Evolutionary conservation across 1,140 invertebrate species (phyloP), one percentile per base, ranked within the genome.

Genomic region (Drosophila mayri): DNA sequence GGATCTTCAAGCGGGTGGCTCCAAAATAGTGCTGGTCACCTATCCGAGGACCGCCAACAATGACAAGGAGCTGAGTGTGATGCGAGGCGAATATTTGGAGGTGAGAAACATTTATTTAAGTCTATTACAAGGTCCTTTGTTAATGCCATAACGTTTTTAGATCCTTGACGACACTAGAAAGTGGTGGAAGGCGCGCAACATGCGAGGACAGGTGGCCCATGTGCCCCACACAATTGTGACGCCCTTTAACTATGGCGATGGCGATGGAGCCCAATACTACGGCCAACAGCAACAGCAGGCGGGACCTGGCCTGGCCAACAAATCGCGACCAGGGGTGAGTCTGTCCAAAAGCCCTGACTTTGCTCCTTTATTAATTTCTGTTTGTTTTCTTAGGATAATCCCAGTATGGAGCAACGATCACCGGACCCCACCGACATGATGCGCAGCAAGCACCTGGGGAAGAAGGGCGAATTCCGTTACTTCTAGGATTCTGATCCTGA

Each of bases 151-250:
- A 16, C 4, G 7, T 2, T 11, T 3, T 11, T 87, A 98, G 97
- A 95, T 99, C 43, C 93, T 99, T 52, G 98, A 99, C 92, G 98
- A 99, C 93, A 96, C 96, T 41, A 95, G 98, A 76, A 99, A 99
- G 93, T 99, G 99, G 99, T 99, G 99, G 99, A 98, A 99, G 93
- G 97, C 98, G 68, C 95, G 97, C 64, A 99, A 99, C 93, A 95
- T 95, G 32, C 95, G 96, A 70, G 97, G 97, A 6, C 95, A 97
- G 91, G 94, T 97, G 10, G 98, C 98, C 38, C 98, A 99, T 93
- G 98, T 99, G 49, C 99, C 99, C 1, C 98, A 99, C 93, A 99
- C 99, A 22, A 99, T 99, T 92, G 97, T 99, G 38, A 96, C 97
- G 16, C 95, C 96, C 9, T 94, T 94, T 62, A 88, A 83, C 25